phyloP scores from a whole-genome alignment of 2,888 invertebrate species.

The Polydrusus tereticollis region DNA sequence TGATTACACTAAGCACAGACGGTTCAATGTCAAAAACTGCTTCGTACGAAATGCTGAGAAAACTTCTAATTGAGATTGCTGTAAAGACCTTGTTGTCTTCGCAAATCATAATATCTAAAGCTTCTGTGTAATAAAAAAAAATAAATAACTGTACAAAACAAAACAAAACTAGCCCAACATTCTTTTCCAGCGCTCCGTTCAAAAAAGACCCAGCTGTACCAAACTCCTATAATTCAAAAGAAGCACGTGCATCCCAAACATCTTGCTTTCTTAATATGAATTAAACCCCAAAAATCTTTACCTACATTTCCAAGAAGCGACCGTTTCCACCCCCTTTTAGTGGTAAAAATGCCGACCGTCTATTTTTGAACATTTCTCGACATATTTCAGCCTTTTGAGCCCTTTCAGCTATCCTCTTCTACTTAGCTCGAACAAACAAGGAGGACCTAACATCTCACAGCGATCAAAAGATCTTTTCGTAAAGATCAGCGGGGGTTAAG shows the following conservation, averaged over 20 bases:
- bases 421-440: background rate
- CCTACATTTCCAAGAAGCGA: constrained; percentile 32
- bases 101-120: too few relatives aligned
- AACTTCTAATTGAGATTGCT: too few relatives aligned
- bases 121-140: too few relatives aligned
- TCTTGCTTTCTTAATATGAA: constrained; percentile 32
- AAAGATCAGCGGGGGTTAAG: constrained; percentile 30
- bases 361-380: constrained; percentile 25
- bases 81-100: too few relatives aligned
- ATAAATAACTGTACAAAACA: too few relatives aligned
- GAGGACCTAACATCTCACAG: background rate
- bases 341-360: constrained; percentile 17
- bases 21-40: too few relatives aligned
- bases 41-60: too few relatives aligned
- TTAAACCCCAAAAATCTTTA: constrained; percentile 28
- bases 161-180: too few relatives aligned
- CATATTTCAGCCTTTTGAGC: constrained; percentile 15
- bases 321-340: constrained; percentile 25
- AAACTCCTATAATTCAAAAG: constrained; percentile 4
- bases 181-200: too few relatives aligned
- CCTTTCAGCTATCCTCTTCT: background rate
- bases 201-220: constrained; percentile 19
- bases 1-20: too few relatives aligned
- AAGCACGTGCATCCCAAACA: constrained; percentile 28
- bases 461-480: constrained; percentile 2